Base-by-base conservation (phyloP, 2,113 vertebrate species). In the Ictalurus punctatus region DNA sequence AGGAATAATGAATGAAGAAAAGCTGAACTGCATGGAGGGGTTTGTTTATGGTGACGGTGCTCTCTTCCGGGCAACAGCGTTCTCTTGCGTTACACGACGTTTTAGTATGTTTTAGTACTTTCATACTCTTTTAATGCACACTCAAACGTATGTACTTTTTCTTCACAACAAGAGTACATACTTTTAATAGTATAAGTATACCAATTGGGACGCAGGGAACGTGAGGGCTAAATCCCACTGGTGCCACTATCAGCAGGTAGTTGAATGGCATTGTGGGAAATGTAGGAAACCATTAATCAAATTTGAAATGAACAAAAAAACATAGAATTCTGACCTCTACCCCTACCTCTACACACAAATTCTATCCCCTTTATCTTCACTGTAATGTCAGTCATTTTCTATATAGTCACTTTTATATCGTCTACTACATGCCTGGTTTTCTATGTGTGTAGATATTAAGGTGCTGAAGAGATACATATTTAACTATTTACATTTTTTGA, bases 381-480 rank as follows among this genome's bases (percentile, higher is more conserved):
- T 78, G 23, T 48, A 25, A 78, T 78, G 21, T 76, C 40, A 78
- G 37, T 27, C 34, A 37, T 73, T 1, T 69, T 30, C 30, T 37
- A 30, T 69, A 14, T 37, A 21, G 2, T 74, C 74, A 27, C 13
- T 78, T 40, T 74, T 73, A 73, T 37, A 73, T 37, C 5, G 23
- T 12, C 40, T 52, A 14, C 52, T 52, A 79, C 12, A 48, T 27
- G 13, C 1, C 10, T 27, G 48, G 56, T 73, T 85, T n/a, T 73
- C n/a, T 54, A 30, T 74, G 54, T 84, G n/a, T 88, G 58, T 63
- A 17, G 56, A 73, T 82, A n/a, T 86, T 52, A 58, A 84, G 54
- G 54, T 71, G 56, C n/a, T 83, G 58, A 67, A 86, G 40, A 76
- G 71, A 88, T 73, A 52, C 87, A 83, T 90, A 88, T 73, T 58